phyloP scores from a whole-genome alignment of 2,888 invertebrate species.

The Polydrusus tereticollis region DNA sequence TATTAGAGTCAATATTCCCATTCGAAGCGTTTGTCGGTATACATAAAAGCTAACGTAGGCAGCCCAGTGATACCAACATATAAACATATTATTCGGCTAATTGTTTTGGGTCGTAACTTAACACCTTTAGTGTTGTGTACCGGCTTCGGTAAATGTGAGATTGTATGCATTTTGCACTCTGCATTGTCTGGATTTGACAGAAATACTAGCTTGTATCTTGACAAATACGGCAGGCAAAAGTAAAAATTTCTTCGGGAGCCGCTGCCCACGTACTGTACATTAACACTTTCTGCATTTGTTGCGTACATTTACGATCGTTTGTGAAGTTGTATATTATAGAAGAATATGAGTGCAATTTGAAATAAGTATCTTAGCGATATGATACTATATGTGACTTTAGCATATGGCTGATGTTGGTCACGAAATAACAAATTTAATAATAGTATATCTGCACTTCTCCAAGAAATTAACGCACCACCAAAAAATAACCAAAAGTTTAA shows the following conservation, averaged over 20 bases:
- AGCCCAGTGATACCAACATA: constrained; percentile 57
- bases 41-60: constrained; percentile 53
- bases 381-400: background rate
- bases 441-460: no score
- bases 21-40: constrained; percentile 45
- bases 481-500: no score
- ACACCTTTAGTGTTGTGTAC: constrained; percentile 61
- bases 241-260: constrained; percentile 61
- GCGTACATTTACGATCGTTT: constrained; percentile 29
- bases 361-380: background rate
- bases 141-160: constrained; percentile 47
- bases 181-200: constrained; percentile 63
- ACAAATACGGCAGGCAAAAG: constrained; percentile 62
- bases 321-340: constrained; percentile 15
- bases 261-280: constrained; percentile 60
- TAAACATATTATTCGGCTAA: constrained; percentile 65
- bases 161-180: constrained; percentile 57
- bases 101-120: constrained; percentile 65
- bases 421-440: no score
- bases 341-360: background rate
- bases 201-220: constrained; percentile 62
- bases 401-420: no score
- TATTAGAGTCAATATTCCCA: constrained; percentile 44
- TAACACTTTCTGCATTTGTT: constrained; percentile 48
- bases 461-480: no score